Conservation (phyloP, 2,113 vertebrate genomes). For the Microcebus ravelobensis region DNA sequence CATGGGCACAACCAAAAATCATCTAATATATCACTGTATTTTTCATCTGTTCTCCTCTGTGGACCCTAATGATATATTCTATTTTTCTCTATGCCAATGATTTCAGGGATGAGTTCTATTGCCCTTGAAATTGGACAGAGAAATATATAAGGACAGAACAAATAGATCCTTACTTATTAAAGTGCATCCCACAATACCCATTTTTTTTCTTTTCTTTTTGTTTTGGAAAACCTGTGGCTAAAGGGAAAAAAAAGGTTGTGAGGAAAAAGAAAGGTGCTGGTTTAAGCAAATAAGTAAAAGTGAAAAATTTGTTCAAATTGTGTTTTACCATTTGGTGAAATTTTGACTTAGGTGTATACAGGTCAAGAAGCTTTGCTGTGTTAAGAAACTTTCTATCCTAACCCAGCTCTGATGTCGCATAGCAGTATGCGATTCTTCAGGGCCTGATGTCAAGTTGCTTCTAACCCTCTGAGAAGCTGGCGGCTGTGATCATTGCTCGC, state of each 20-base stretch:
- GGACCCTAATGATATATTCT: background rate
- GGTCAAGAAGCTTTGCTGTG: background rate
- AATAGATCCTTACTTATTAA: background rate
- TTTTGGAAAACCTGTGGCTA: background rate
- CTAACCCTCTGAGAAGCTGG: background rate
- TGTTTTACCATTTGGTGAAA: background rate
- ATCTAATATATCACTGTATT: background rate
- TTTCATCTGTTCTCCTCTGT: background rate
- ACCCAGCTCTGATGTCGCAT: background rate
- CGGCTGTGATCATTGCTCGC: constrained; percentile 9
- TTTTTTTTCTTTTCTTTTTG: background rate
- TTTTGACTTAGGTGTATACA: background rate
- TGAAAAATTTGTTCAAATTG: constrained; percentile 32
- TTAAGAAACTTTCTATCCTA: constrained; percentile 10
- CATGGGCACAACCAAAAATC: background rate
- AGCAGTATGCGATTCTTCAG: background rate
- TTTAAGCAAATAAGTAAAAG: constrained; percentile 26
- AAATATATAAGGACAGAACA: background rate
- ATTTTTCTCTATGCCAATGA: background rate
- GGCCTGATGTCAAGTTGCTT: background rate
- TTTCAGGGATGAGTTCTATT: background rate
- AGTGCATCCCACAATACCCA: background rate
- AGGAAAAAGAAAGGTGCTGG: background rate
- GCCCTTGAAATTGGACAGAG: background rate
- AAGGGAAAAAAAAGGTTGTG: background rate